Evolutionary conservation across 2,797 vertebrate species (phyloP), one percentile per base, ranked within the genome.

Genomic region (Garrulus glandarius): DNA sequence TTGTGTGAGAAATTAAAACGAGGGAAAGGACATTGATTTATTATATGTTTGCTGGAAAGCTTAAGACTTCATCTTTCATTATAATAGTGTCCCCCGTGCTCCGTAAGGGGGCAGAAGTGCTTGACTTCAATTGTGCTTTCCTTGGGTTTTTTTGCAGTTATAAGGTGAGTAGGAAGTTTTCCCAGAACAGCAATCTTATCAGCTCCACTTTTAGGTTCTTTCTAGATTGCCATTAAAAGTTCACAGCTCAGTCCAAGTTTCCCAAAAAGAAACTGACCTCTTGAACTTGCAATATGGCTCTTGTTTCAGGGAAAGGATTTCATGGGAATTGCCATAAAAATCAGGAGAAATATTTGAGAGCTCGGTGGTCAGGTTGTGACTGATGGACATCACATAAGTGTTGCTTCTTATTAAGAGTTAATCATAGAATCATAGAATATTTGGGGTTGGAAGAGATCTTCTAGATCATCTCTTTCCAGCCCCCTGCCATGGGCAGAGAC

Each of bases 1-100:
- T 95, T 96, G 47, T 81, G 79, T 79, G 75, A 88, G 84, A 96
- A 95, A 95, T 96, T 95, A 97, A 95, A 96, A 96, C 90, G 92
- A 90, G 63, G 70, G 64, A 67, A 84, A 83, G 37, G 87, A 93
- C 88, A 70, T 69, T 94, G 91, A 96, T 97, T 95, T 96, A 96
- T 96, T 96, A 22, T 30, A 49, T 90, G 67, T 81, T 95, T 90
- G 80, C 64, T 71, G 87, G 85, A 95, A 89, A 89, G 91, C 84
- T 91, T 86, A 79, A 85, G 74, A 65, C 61, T 83, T 88, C 71
- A 77, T 86, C 80, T 93, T 94, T 88, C 85, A 75, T 90, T 85
- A 43, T 89, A 92, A 89, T 86, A 7, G 37, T 77, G 87, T 91
- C 47, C 57, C 78, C 46, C 3, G 0, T 65, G 56, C 46, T 92